Evolutionary conservation across 1,140 invertebrate genomes (phyloP).

Genomic region (Holcopasites calliopsidis): DNA sequence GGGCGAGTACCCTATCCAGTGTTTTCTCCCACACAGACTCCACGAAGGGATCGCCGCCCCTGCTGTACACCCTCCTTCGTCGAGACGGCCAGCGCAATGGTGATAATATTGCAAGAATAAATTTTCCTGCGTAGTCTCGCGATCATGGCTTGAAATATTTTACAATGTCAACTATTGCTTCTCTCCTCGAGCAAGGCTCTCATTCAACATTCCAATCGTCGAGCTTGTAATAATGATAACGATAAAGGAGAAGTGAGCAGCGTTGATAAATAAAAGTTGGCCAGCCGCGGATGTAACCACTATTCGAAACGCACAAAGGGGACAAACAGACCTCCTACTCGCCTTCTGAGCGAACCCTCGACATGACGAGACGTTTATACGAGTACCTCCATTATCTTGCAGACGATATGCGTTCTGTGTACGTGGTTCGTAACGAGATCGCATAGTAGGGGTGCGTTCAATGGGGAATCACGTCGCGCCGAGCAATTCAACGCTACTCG

Average conservation of each 20-base stretch:
- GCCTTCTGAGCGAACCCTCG: background rate
- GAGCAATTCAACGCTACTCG: conserved; percentile 10
- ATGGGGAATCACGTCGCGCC: background rate
- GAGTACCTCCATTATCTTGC: background rate
- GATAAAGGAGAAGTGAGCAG: background rate
- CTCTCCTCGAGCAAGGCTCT: conserved; percentile 30
- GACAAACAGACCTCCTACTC: background rate
- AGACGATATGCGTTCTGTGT: background rate
- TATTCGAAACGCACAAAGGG: background rate
- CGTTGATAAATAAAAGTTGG: background rate
- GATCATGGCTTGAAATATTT: too few relatives aligned
- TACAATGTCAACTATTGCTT: too few relatives aligned
- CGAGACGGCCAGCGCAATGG: conserved; percentile 57
- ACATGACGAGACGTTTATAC: conserved; percentile 4
- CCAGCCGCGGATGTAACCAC: background rate
- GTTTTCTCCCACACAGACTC: conserved; percentile 16
- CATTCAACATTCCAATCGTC: background rate
- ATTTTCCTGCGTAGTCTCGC: conserved; percentile 56
- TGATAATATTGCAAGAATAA: conserved; percentile 65
- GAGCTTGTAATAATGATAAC: background rate
- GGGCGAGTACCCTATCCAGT: conserved; percentile 1
- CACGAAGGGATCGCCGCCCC: conserved; percentile 16
- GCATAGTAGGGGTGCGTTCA: background rate
- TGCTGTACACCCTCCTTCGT: conserved; percentile 19
- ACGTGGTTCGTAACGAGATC: background rate